Evolutionary conservation across 2,888 invertebrate genomes (phyloP).

Genomic region (Limenitis camilla): DNA sequence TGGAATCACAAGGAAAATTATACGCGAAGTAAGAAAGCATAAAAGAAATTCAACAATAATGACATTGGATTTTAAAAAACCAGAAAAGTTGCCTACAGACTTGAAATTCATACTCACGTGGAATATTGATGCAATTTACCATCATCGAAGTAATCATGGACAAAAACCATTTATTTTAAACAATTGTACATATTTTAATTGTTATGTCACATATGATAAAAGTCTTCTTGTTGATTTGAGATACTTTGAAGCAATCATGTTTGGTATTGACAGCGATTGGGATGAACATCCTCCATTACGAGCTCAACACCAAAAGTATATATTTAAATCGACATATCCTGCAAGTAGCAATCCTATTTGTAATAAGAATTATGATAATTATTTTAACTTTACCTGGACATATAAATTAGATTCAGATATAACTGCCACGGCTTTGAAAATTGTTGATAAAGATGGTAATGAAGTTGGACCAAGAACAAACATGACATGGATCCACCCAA

Average conservation of each 20-base stretch:
- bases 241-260: conserved; percentile 66
- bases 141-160: conserved; percentile 31
- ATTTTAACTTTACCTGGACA: conserved; percentile 55
- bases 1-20: conserved; percentile 28
- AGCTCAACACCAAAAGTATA: conserved; percentile 56
- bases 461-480: conserved; percentile 50
- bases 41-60: conserved; percentile 28
- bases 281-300: conserved; percentile 41
- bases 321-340: conserved; percentile 58
- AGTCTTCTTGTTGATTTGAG: conserved; percentile 42
- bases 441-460: conserved; percentile 38
- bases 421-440: conserved; percentile 37
- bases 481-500: conserved; percentile 43
- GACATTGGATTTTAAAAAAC: conserved; percentile 28
- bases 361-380: conserved; percentile 35
- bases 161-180: conserved; percentile 40
- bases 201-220: conserved; percentile 53
- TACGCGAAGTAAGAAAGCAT: conserved; percentile 31
- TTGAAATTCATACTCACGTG: conserved; percentile 50
- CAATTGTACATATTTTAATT: conserved; percentile 57
- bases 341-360: conserved; percentile 44
- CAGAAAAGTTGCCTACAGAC: conserved; percentile 42
- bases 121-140: conserved; percentile 37
- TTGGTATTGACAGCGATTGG: conserved; percentile 62
- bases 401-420: conserved; percentile 56